phyloP scores from a whole-genome alignment of 35 echinoderm and acorn worm species.

The Diadema setosum region DNA sequence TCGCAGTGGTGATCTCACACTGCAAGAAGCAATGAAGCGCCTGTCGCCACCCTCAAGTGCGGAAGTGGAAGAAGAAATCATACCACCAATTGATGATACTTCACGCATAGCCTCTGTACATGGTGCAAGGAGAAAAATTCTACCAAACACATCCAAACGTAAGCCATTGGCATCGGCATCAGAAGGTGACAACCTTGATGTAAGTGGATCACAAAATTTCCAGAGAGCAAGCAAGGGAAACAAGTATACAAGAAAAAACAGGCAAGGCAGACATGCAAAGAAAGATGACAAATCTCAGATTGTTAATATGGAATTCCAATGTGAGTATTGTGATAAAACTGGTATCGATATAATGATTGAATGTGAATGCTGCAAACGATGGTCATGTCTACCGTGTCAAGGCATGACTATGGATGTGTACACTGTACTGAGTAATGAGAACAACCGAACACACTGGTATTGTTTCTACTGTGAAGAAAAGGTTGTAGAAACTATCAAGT shows the following conservation, averaged over 20 bases:
- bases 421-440: neutral
- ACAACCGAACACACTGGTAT: neutral
- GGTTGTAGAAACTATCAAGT: neutral
- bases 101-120: neutral
- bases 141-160: neutral
- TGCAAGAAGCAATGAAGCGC: conserved; percentile 2
- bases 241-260: neutral
- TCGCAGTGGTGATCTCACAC: neutral
- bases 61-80: neutral
- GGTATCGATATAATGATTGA: neutral
- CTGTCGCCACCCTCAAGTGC: neutral
- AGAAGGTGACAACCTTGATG: neutral
- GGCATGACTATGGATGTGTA: neutral
- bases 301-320: neutral
- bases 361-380: neutral
- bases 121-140: neutral
- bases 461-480: neutral
- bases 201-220: neutral
- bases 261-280: neutral
- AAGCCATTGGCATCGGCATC: neutral
- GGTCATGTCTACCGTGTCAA: neutral
- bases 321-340: neutral
- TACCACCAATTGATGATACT: neutral
- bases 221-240: neutral
- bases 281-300: neutral